Base-by-base conservation (phyloP, 1,140 invertebrate species). In the Drosophila grimshawi region DNA sequence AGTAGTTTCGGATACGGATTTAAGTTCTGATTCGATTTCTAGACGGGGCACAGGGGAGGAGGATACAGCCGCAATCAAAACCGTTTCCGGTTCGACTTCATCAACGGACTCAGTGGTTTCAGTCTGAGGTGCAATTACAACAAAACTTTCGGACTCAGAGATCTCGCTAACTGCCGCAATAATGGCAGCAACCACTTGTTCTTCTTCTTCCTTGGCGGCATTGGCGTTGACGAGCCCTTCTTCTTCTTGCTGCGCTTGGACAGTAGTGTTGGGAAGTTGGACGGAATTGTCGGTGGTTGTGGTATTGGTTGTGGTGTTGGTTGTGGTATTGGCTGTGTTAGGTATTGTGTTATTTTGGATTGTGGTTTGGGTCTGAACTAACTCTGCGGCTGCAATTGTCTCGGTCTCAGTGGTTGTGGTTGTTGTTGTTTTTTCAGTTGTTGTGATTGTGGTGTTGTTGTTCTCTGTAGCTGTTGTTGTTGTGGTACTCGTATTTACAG, bases 341-440 rank as follows among this genome's bases (percentile, higher is more conserved):
- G 69, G 43, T 72, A 49, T 29, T 86, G 82, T 76, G 55, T 64
- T 76, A 53, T 76, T 86, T 83, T 72, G 74, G 56, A 62, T 77
- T 82, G 67, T 59, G 43, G 64, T 56, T 89, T 81, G 85, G 86
- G 78, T 89, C 86, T 81, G 81, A 86, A 86, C 85, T 90, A 89
- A 90, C 86, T 89, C 85, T 89, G 85, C 75, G 78, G 76, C 85
- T 83, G 80, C 76, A 80, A 83, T 70, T 41, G 80, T 88, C 69
- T 80, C 72, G 63, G 80, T 83, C 78, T 70, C 69, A 49, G 77
- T 85, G 61, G 75, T 82, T 19, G 19, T 19, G 55, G 53, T 72
- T 56, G 7, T 37, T 55, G 51, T 45, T 48, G 35, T 41, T n/a
- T 29, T 56, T 53, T 35, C 37, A 29, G 53, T 30, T 29, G 37